phyloP scores from a whole-genome alignment of 2,113 vertebrate genomes.

The Chlorodrepanis virens region DNA sequence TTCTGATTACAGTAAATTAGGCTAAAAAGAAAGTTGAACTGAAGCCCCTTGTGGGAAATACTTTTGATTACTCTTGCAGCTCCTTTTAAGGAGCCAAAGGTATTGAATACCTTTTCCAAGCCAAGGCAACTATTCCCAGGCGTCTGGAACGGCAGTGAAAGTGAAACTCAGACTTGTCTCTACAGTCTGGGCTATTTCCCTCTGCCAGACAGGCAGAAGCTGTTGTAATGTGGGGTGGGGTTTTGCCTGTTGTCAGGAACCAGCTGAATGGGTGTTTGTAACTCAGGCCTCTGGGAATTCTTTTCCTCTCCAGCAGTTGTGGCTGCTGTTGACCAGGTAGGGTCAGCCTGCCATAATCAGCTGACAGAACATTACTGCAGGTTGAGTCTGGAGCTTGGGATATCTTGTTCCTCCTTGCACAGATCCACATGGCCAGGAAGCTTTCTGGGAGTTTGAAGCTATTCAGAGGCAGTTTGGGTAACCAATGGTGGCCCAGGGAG shows the following conservation, averaged over 20 bases:
- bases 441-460: background rate
- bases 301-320: background rate
- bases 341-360: background rate
- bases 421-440: background rate
- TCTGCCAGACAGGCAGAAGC: background rate
- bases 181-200: background rate
- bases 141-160: background rate
- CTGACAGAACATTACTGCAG: background rate
- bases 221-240: too few relatives aligned
- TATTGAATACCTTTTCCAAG: background rate
- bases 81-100: background rate
- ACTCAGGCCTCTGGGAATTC: background rate
- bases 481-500: background rate
- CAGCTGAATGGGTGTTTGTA: background rate
- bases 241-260: background rate
- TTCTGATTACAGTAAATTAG: background rate
- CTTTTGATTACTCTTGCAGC: background rate
- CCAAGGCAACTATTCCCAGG: background rate
- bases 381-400: background rate
- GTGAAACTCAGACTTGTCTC: background rate
- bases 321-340: background rate
- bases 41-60: background rate
- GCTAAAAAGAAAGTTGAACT: background rate
- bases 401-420: background rate
- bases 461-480: background rate